Evolutionary conservation across 2,113 vertebrate genomes (phyloP), one percentile per base, ranked within the genome.

Genomic region (Chloebia gouldiae): DNA sequence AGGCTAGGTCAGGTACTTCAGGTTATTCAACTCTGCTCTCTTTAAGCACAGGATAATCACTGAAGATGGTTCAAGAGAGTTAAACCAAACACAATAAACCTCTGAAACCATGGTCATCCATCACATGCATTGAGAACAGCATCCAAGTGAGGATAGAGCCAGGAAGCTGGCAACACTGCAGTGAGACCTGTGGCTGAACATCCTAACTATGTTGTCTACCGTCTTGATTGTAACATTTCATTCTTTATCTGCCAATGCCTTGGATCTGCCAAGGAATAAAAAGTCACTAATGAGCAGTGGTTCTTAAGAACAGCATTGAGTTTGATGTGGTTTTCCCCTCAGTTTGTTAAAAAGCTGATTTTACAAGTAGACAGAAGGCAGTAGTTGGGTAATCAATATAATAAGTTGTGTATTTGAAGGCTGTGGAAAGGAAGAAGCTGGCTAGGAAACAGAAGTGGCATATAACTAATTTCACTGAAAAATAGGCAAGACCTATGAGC

Each of bases 401-500:
- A 78, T 9, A 42, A 7, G 7, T 82, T 51, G 35, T 47, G 35
- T 75, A 21, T 90, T 91, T 73, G 49, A 80, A 81, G 66, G 57
- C 65, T 82, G 2, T 75, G 64, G 57, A 71, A 91, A 90, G 86
- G 33, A 88, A 51, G 77, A 85, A 59, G 56, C 76, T 66, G 64
- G 30, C 93, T 78, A 95, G 77, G 92, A 89, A 82, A 84, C 50
- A 80, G 94, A 78, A 86, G 45, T 53, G 60, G 40, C 73, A 76
- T 51, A 84, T 94, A 92, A 86, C 73, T 95, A 78, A 86, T 93
- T 63, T 84, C 37, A 66, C 59, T 85, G 24, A 77, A 73, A 76
- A 94, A 79, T 39, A 78, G 53, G 76, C 42, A 72, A 81, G 61
- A 81, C 39, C 61, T 65, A 22, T 2, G 11, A 89, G 78, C 88